phyloP scores from a whole-genome alignment of 2,888 invertebrate species.

The Drosophila falleni region DNA sequence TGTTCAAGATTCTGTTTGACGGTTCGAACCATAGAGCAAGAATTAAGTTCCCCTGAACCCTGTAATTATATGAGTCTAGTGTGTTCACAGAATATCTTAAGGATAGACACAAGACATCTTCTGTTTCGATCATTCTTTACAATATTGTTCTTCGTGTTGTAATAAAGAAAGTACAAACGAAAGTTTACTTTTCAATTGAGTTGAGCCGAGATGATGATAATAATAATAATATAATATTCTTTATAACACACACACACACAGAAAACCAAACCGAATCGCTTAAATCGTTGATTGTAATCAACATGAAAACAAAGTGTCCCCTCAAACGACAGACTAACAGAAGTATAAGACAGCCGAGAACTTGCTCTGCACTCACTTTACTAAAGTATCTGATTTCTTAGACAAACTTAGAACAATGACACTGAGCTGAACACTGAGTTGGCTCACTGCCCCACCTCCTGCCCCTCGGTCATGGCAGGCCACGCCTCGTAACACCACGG shows the following conservation, averaged over 20 bases:
- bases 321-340: slow-evolving; percentile 12
- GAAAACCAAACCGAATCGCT: slow-evolving; percentile 19
- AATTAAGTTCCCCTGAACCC: too few relatives aligned
- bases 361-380: slow-evolving; percentile 44
- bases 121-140: neutral
- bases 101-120: neutral
- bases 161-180: neutral
- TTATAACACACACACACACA: slow-evolving; percentile 3
- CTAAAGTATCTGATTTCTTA: slow-evolving; percentile 67
- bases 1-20: too few relatives aligned
- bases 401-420: slow-evolving; percentile 74
- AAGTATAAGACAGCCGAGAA: slow-evolving; percentile 10
- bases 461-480: slow-evolving; percentile 17
- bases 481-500: slow-evolving; percentile 43
- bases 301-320: slow-evolving; percentile 37
- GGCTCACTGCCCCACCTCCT: neutral
- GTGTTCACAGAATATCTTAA: neutral
- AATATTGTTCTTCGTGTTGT: neutral
- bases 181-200: slow-evolving; percentile 8
- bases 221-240: slow-evolving; percentile 23
- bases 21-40: too few relatives aligned
- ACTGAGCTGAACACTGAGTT: slow-evolving; percentile 36
- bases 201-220: slow-evolving; percentile 13
- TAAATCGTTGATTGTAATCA: slow-evolving; percentile 41
- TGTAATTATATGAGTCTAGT: too few relatives aligned